Conservation (phyloP, 2,113 vertebrate genomes). For the Neotragus pygmaeus region DNA sequence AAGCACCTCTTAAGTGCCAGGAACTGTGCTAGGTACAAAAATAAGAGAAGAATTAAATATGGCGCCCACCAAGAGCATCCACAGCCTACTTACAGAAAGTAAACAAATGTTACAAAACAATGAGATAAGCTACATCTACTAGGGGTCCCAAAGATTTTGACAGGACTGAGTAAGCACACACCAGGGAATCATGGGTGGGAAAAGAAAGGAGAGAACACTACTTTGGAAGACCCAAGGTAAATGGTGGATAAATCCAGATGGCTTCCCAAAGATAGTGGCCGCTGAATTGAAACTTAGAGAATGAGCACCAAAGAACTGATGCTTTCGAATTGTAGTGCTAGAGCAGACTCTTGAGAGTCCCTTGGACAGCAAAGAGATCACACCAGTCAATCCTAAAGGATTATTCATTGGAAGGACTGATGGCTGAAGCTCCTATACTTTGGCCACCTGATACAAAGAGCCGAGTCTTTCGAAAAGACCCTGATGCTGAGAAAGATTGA, state of each 20-base stretch:
- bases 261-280: background rate
- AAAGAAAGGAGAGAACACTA: background rate
- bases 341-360: background rate
- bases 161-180: background rate
- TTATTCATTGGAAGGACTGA: background rate
- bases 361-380: background rate
- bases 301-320: background rate
- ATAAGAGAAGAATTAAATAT: background rate
- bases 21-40: background rate
- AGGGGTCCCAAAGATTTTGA: background rate
- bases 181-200: background rate
- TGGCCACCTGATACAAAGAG: background rate
- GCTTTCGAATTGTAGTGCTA: background rate
- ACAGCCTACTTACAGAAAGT: background rate
- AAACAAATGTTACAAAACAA: background rate
- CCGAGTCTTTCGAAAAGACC: background rate
- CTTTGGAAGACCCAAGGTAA: background rate
- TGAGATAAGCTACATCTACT: background rate
- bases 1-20: background rate
- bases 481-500: background rate
- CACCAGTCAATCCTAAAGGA: background rate
- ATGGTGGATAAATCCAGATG: background rate
- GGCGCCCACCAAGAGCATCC: background rate
- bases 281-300: background rate
- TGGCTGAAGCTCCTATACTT: background rate